These are phyloP conservation scores for Brachionichthys hirsutus DNA, from an alignment of 2,113 vertebrate species.

Conservation along the genomic window DNA sequence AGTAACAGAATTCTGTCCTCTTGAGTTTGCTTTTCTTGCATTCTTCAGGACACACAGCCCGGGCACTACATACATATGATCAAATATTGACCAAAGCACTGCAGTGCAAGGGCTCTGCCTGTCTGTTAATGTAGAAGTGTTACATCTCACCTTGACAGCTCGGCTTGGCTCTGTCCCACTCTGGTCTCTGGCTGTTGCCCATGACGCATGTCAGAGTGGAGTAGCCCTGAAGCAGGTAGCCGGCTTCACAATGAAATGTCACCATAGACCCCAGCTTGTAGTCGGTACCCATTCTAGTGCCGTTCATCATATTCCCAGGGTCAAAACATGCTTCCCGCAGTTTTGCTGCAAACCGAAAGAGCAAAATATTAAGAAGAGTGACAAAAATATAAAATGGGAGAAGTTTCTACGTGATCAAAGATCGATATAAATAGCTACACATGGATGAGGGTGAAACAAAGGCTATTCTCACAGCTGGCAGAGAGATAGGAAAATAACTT, in stretches of 20 bases:
- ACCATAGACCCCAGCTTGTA: conserved; percentile 97
- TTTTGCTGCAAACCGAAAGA: conserved; percentile 82
- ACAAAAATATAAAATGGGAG: conserved; percentile 6
- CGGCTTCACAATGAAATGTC: conserved; percentile 95
- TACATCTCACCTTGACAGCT: conserved; percentile 89
- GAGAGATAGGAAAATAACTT: conserved; percentile 6
- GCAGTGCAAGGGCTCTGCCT: conserved; percentile 19
- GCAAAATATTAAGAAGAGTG: conserved; percentile 33
- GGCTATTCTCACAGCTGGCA: conserved; percentile 19
- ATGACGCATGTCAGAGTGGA: conserved; percentile 97
- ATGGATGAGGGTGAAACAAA: conserved; percentile 4
- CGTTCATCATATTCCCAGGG: conserved; percentile 97
- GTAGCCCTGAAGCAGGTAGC: conserved; percentile 95
- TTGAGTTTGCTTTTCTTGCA: background rate
- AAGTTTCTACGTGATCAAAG: background rate
- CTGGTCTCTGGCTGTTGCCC: conserved; percentile 94
- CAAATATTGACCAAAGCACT: conserved; percentile 37
- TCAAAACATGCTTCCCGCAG: conserved; percentile 98
- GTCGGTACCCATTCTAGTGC: conserved; percentile 93
- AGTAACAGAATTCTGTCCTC: background rate
- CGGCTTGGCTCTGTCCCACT: conserved; percentile 93
- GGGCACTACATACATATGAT: conserved; percentile 20
- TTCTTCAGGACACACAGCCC: conserved; percentile 4
- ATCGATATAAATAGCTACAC: background rate
- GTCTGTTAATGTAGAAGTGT: conserved; percentile 17